Percentiles rank a stretch among this genome's conserved stretches.
Evolutionary conservation across 2,888 invertebrate species (phyloP).

Genomic region (Lepidochitona cinerea): DNA sequence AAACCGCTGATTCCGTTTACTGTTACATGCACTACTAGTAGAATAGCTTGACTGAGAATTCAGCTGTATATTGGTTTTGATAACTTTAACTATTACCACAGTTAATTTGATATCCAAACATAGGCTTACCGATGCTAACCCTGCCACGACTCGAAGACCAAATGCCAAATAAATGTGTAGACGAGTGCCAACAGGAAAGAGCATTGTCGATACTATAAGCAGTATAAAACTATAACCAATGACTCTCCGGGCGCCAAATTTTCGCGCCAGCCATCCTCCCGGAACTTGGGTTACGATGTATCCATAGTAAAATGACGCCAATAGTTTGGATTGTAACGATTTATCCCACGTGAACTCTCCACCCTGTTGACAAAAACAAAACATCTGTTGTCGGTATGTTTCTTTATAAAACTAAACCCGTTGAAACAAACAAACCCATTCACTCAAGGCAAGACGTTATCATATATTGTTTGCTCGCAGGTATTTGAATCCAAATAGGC

Average conservation of each 20-base stretch:
- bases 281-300: constrained; percentile 52
- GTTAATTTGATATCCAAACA: too few species aligned
- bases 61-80: too few species aligned
- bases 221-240: constrained; percentile 61
- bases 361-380: constrained; percentile 28
- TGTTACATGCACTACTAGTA: too few species aligned
- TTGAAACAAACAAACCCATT: neutral
- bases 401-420: too few species aligned
- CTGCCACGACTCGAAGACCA: constrained; percentile 49
- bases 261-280: constrained; percentile 47
- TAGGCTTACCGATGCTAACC: constrained; percentile 58
- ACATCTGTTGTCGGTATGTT: too few species aligned
- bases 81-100: too few species aligned
- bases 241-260: constrained; percentile 62
- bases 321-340: constrained; percentile 38
- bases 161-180: constrained; percentile 47
- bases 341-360: constrained; percentile 51
- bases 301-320: constrained; percentile 57
- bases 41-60: too few species aligned
- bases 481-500: too few species aligned
- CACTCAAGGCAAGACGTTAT: neutral
- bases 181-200: constrained; percentile 56
- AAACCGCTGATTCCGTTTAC: too few species aligned
- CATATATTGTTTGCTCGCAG: too few species aligned
- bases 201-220: constrained; percentile 47